Conservation (phyloP, 2,797 vertebrate species). For the Hippopotamyrus pictus region DNA sequence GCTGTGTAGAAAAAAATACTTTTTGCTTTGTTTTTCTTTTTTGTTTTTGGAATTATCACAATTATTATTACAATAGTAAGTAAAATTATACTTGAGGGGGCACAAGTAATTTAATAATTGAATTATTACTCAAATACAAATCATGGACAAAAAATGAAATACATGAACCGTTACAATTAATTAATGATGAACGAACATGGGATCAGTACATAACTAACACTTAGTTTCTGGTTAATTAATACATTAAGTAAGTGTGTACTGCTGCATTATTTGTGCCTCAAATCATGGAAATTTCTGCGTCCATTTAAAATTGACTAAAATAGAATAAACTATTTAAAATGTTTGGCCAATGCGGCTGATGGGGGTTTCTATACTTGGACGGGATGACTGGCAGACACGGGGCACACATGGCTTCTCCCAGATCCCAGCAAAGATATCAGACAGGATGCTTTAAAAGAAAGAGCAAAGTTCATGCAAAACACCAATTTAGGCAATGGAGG, state of each 20-base stretch:
- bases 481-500: background rate
- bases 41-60: background rate
- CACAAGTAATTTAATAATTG: background rate
- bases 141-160: background rate
- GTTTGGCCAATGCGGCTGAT: background rate
- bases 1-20: background rate
- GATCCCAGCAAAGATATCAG: constrained; percentile 21
- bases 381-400: background rate
- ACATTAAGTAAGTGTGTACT: background rate
- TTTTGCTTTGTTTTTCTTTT: background rate
- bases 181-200: background rate
- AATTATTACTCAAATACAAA: background rate
- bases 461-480: constrained; percentile 14
- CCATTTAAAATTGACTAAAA: background rate
- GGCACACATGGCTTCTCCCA: background rate
- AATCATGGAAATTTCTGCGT: background rate
- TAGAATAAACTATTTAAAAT: background rate
- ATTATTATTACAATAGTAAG: background rate
- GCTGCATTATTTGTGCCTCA: background rate
- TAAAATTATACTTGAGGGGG: background rate
- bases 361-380: background rate
- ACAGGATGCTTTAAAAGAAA: constrained; percentile 10
- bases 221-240: background rate
- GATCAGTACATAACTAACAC: background rate
- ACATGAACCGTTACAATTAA: background rate